Evolutionary conservation across 2,888 invertebrate species (phyloP).

Genomic region (Ecdyonurus torrentis): DNA sequence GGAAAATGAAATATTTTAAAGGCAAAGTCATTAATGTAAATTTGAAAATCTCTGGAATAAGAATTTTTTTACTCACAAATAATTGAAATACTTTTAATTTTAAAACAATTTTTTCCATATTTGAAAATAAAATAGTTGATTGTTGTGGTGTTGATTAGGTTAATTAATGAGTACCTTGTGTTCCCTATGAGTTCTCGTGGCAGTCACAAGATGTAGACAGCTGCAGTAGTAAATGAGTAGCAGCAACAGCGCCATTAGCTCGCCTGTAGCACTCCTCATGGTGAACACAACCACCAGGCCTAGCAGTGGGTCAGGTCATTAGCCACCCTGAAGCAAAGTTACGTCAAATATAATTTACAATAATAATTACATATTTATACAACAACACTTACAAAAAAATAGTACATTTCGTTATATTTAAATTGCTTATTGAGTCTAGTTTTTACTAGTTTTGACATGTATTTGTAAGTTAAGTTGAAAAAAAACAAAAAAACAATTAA

Average conservation of each 20-base stretch:
- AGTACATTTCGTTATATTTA: too few relatives aligned
- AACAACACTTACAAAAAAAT: too few relatives aligned
- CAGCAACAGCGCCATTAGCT: not conserved
- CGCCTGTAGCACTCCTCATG: not conserved
- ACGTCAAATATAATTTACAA: not conserved
- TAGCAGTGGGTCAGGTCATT: not conserved
- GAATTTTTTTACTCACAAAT: too few relatives aligned
- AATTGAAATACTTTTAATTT: not conserved
- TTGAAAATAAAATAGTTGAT: too few relatives aligned
- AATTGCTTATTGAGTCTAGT: too few relatives aligned
- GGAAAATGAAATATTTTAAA: not conserved
- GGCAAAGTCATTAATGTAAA: too few relatives aligned
- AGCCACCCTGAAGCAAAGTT: not conserved
- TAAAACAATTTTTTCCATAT: not conserved
- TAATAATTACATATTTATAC: too few relatives aligned
- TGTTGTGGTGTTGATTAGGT: too few relatives aligned
- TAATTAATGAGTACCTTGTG: constrained; percentile 2
- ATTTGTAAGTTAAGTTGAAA: too few relatives aligned
- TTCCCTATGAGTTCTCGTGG: not conserved
- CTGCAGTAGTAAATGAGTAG: not conserved
- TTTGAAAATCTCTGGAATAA: too few relatives aligned
- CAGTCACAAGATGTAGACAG: not conserved
- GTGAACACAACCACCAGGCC: not conserved
- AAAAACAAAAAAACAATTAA: too few relatives aligned
- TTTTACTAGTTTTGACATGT: too few relatives aligned